These are phyloP conservation scores for Nesometra sesokonis DNA, from an alignment of 35 echinoderm and acorn worm species.

Conservation along the genomic window DNA sequence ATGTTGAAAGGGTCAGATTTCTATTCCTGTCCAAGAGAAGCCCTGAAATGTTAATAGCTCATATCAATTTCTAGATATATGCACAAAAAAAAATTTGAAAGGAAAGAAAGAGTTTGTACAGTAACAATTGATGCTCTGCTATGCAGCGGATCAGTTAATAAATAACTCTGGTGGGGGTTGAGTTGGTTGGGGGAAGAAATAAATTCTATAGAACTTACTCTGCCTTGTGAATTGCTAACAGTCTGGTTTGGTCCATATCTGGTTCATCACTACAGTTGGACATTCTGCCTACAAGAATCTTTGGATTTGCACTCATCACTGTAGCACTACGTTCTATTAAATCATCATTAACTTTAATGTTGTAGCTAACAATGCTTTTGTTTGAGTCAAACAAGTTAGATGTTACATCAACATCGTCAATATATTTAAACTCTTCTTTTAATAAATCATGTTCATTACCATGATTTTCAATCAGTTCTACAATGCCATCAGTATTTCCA, in stretches of 20 bases:
- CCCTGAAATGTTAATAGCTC: too few species aligned
- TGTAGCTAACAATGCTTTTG: conserved; percentile 42
- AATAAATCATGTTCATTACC: not conserved
- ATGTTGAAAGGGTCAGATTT: too few species aligned
- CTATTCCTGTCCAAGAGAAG: too few species aligned
- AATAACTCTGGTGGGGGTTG: too few species aligned
- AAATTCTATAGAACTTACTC: too few species aligned
- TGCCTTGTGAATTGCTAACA: conserved; percentile 69
- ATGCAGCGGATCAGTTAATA: too few species aligned
- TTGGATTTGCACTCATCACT: conserved; percentile 71
- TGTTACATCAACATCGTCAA: not conserved
- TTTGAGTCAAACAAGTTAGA: conserved; percentile 53
- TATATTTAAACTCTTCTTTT: not conserved
- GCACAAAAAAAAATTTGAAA: too few species aligned
- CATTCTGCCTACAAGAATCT: conserved; percentile 51
- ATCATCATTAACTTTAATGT: conserved; percentile 71
- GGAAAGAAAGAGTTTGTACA: too few species aligned
- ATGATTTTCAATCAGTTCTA: not conserved
- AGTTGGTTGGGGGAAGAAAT: too few species aligned
- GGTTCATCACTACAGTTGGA: conserved; percentile 45
- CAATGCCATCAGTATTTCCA: too few species aligned
- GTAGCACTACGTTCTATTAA: conserved; percentile 84
- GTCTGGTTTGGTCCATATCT: conserved; percentile 67
- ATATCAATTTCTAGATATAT: too few species aligned
- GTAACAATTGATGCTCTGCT: too few species aligned